Conservation (phyloP, 2,113 vertebrate genomes). For the Myanophis thanlyinensis region DNA sequence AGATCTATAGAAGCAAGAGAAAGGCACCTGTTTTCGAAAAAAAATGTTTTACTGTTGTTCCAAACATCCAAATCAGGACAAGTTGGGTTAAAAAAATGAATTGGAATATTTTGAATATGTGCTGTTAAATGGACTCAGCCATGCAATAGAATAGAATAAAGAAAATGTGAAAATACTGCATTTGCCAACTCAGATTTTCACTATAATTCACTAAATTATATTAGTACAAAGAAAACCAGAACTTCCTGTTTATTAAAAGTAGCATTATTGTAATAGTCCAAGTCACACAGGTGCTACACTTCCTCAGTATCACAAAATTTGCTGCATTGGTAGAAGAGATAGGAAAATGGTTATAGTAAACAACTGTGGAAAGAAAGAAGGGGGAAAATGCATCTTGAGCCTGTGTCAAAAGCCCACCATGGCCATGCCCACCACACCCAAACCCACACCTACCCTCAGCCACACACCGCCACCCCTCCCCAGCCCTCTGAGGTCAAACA, state of each 20-base stretch:
- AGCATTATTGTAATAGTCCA: too few species aligned
- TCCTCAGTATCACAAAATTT: background rate
- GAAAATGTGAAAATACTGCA: background rate
- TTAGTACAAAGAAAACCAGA: background rate
- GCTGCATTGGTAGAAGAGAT: too few species aligned
- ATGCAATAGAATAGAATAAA: background rate
- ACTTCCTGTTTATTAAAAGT: too few species aligned
- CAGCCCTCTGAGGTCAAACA: too few species aligned
- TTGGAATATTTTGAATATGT: background rate
- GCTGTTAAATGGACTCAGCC: background rate
- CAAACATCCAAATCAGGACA: slow-evolving; percentile 27
- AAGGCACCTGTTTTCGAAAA: background rate
- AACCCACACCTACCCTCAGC: too few species aligned
- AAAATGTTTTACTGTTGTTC: background rate
- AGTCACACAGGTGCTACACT: too few species aligned
- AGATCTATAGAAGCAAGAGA: background rate
- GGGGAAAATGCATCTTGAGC: too few species aligned
- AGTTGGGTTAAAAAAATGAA: background rate
- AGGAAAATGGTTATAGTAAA: too few species aligned
- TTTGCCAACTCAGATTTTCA: background rate
- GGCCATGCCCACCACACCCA: too few species aligned
- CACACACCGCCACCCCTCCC: too few species aligned
- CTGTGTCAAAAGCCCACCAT: too few species aligned
- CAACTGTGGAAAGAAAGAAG: too few species aligned
- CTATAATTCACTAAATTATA: background rate